These are phyloP conservation scores for Acleris literana DNA, from an alignment of 2,888 invertebrate genomes.

Conservation along the genomic window DNA sequence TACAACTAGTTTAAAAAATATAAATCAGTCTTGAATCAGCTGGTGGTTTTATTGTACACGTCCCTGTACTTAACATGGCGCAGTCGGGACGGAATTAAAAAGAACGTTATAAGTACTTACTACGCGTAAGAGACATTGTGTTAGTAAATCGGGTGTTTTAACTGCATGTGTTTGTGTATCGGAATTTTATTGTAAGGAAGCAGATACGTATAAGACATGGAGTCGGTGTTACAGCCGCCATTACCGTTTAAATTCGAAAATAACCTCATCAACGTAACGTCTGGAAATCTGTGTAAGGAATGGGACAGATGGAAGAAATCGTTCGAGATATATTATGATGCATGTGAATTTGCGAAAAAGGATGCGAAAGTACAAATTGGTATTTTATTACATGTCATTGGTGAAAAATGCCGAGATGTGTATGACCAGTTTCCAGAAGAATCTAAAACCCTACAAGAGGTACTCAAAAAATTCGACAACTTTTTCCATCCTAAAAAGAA, in stretches of 20 bases:
- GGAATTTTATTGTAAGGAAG: too few species aligned
- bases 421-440: conserved; percentile 33
- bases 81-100: too few species aligned
- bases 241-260: conserved; percentile 26
- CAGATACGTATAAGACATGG: not conserved
- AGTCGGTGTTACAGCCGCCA: conserved; percentile 28
- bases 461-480: conserved; percentile 38
- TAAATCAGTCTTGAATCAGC: too few species aligned
- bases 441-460: conserved; percentile 15
- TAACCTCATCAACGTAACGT: conserved; percentile 27
- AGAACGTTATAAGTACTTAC: too few species aligned
- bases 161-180: not conserved
- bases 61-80: too few species aligned
- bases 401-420: conserved; percentile 38
- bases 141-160: not conserved
- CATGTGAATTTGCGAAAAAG: conserved; percentile 37
- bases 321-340: conserved; percentile 37
- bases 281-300: conserved; percentile 35
- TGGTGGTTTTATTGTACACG: too few species aligned
- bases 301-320: conserved; percentile 38
- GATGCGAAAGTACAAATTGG: conserved; percentile 32
- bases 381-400: conserved; percentile 40
- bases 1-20: too few species aligned
- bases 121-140: not conserved
- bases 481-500: conserved; percentile 40